Evolutionary conservation across 2,888 invertebrate genomes (phyloP), one percentile per base, ranked within the genome.

Genomic region (Thera obeliscata): DNA sequence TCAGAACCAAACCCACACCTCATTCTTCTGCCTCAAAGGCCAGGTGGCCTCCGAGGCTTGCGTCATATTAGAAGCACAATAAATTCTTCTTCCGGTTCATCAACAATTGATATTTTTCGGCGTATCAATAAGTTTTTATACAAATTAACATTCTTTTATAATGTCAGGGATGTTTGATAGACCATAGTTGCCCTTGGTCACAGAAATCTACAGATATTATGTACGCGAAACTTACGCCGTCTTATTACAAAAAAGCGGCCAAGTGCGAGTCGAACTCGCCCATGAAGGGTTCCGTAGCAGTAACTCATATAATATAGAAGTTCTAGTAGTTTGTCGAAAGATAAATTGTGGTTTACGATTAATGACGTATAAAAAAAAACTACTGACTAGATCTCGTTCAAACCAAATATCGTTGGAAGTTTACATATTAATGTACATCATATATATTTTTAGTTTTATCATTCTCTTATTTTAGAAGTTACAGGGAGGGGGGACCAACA

Each of bases 91-190:
- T 52, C 52, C 52, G 52, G 52, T 52, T 33, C 7, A 50, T 7
- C 33, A 33, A 52, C 52, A 52, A 52, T 52, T 3, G 52, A 50
- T 50, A n/a, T 50, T 50, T 50, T 52, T 8, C 33, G 52, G 4
- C 8, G 52, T 33, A 8, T 52, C 52, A 50, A 50, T 22, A 52
- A 52, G 33, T 52, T 33, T 52, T 52, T 52, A 52, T 7, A 52
- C 52, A 52, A 33, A 33, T 52, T 52, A 33, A 52, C 52, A 52
- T 33, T 52, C 22, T 52, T 33, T 52, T 52, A 1, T 33, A 52
- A 52, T 52, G 52, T 52, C 52, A 52, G 33, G 52, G 52, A 52
- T 52, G 52, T 52, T 9, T 8, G 50, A 50, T n/a, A 22, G 52
- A 52, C 52, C 33, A 52, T 33, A 9, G 33, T 33, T 52, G 52